phyloP scores from a whole-genome alignment of 2,797 vertebrate species.

The Xenops minutus region DNA sequence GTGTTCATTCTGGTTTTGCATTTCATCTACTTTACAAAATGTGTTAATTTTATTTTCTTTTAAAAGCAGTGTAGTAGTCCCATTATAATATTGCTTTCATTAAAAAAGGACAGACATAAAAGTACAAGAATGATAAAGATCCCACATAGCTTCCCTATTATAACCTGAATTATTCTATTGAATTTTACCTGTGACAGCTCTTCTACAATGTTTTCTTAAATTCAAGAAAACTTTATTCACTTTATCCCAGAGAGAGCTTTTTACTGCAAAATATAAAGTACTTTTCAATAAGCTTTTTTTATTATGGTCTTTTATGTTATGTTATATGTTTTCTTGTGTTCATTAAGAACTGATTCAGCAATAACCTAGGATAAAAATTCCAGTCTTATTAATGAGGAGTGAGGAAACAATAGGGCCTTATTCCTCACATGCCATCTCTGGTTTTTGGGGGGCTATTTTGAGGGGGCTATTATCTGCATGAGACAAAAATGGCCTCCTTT shows the following conservation, averaged over 20 bases:
- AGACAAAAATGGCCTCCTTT: not conserved
- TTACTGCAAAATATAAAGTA: not conserved
- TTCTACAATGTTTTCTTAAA: constrained; percentile 1
- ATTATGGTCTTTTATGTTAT: not conserved
- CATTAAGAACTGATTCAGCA: not conserved
- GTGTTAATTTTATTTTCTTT: not conserved
- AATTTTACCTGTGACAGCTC: not conserved
- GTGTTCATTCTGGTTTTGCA: not conserved
- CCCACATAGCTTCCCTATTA: not conserved
- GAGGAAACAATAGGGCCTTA: not conserved
- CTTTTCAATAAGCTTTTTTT: not conserved
- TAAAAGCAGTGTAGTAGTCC: not conserved
- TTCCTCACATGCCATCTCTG: not conserved
- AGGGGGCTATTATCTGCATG: not conserved
- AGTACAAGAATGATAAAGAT: not conserved
- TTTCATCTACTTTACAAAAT: not conserved
- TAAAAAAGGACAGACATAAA: rapidly evolving
- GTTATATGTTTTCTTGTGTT: not conserved
- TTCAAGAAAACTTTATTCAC: not conserved
- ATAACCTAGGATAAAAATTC: not conserved
- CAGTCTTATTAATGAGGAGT: not conserved
- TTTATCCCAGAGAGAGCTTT: not conserved
- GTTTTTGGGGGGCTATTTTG: not conserved
- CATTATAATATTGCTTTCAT: not conserved
- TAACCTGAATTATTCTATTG: not conserved